Evolutionary conservation across 2,797 vertebrate species (phyloP), one percentile per base, ranked within the genome.

Genomic region (Halcyon chelicuti): DNA sequence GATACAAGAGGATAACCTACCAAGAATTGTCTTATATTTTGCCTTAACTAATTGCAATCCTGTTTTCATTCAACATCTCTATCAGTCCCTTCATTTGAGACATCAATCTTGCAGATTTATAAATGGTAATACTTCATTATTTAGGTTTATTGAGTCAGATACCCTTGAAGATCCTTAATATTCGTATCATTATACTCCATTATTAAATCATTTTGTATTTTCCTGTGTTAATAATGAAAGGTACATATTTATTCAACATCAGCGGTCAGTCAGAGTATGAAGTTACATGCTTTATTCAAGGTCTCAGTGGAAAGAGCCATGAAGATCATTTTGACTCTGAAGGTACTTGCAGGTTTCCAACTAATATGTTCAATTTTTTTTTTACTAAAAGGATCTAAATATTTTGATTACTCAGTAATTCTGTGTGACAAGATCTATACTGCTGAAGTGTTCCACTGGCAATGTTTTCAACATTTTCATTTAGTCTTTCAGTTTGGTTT

Each of bases 91-190:
- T 96, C 86, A 90, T 88, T 96, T 84, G 84, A 94, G 73, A 57
- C 84, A 93, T 94, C 86, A 79, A 80, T 52, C 72, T 2, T 79
- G 74, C 13, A 85, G 62, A 93, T 95, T 96, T 95, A 79, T 82
- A 93, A 96, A 81, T 65, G 75, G 71, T 35, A 93, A 85, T 95
- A 93, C 93, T 96, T 94, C 61, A 94, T 96, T 96, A 96, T 95
- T 90, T 88, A 95, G 89, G 66, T 95, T 97, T 95, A 97, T 96
- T 94, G 94, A 98, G 95, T 96, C 96, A 97, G 96, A 97, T 83
- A 93, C 74, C 96, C 96, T 97, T 97, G 96, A 98, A 97, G 81
- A 95, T 66, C 81, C 95, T 98, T 96, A 94, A 95, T 91, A 97
- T 96, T 97, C 94, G 78, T 58, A 93, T 66, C 61, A 37, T 75